Evolutionary conservation across 2,113 vertebrate genomes (phyloP).

Genomic region (Percina caprodes): DNA sequence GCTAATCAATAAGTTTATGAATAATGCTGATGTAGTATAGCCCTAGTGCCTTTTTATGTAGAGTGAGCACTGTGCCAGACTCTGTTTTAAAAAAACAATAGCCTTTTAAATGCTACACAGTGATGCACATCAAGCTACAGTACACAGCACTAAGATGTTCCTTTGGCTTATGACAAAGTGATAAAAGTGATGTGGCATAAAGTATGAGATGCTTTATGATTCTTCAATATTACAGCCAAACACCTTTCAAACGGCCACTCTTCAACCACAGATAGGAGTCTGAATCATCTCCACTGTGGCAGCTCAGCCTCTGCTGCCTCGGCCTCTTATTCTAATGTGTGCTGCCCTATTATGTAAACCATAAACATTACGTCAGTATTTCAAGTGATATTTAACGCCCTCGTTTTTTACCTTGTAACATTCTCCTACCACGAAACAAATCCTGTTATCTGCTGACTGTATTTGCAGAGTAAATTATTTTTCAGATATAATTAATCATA

Average conservation of each 20-base stretch:
- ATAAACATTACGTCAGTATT: slow-evolving; percentile 67
- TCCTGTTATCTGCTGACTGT: slow-evolving; percentile 22
- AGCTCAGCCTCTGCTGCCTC: slow-evolving; percentile 53
- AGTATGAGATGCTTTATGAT: slow-evolving; percentile 29
- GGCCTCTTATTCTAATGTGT: slow-evolving; percentile 66
- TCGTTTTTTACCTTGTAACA: slow-evolving; percentile 41
- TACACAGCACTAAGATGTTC: background rate
- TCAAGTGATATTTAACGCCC: slow-evolving; percentile 59
- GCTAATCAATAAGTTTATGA: no score
- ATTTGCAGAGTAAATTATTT: slow-evolving; percentile 24
- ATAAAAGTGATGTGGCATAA: slow-evolving; percentile 20
- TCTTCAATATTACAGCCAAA: slow-evolving; percentile 31
- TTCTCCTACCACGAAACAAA: slow-evolving; percentile 34
- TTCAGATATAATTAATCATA: slow-evolving; percentile 17
- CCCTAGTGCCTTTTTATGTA: no score
- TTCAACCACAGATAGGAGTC: slow-evolving; percentile 31
- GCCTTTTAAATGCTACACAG: no score
- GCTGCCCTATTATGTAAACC: slow-evolving; percentile 68
- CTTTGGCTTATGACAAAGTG: slow-evolving; percentile 17
- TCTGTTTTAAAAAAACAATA: no score
- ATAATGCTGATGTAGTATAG: no score
- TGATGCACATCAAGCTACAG: background rate
- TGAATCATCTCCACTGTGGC: slow-evolving; percentile 61
- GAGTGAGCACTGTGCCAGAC: no score
- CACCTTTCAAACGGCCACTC: slow-evolving; percentile 40